Evolutionary conservation across 2,113 vertebrate genomes (phyloP), one percentile per base, ranked within the genome.

Genomic region (Elephas maximus): DNA sequence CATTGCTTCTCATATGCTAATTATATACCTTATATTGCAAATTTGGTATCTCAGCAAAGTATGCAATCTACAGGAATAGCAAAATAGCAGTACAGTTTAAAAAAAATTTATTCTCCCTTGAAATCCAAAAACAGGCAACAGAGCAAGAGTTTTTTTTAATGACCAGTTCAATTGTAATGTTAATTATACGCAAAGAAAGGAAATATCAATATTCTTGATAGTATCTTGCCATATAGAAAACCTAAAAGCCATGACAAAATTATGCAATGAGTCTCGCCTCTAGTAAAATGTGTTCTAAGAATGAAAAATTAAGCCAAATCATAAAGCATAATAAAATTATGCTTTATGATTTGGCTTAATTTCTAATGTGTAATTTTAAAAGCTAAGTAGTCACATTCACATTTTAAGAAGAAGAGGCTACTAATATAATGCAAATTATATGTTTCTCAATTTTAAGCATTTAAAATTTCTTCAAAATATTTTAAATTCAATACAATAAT

Each of bases 131-230:
- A 73, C 37, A 88, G 45, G 7, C 21, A 90, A 89, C 90, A 10
- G 57, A 79, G 17, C 3, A 84, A 79, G 48, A 89, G 53, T 74
- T 85, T 63, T 51, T 76, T 76, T 65, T 57, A 93, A 93, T 88
- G 78, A 41, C 12, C 2, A 44, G 1, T 51, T 82, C 71, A 83
- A 30, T n/a, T 91, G 6, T 82, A 88, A 57, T 87, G 28, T 87
- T 92, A 95, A 92, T 78, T 83, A 67, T 24, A 74, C 71, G n/a
- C 69, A 86, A 94, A 83, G 21, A 90, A 93, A 90, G 44, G 33
- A 77, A 63, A 21, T 79, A 60, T 62, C 57, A 76, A 14, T 15
- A 88, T 83, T 63, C 23, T 12, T 69, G 28, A 88, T 74, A 82
- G 8, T 44, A 87, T 63, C 63, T 87, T 57, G 45, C 44, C 69